These are phyloP conservation scores for Agapornis roseicollis DNA, from an alignment of 2,113 vertebrate genomes.

Conservation along the genomic window DNA sequence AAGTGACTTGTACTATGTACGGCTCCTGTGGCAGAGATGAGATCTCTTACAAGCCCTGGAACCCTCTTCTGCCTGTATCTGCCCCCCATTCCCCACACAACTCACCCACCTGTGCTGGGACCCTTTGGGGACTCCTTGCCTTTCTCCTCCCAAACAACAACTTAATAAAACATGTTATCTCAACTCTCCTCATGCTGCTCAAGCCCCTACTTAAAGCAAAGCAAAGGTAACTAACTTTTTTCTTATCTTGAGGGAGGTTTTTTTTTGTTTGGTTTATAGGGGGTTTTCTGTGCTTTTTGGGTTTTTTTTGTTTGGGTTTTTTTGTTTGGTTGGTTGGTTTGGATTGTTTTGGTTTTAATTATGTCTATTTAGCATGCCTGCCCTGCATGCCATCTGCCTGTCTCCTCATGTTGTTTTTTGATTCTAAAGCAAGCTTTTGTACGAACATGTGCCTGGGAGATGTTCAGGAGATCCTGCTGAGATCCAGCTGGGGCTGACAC, in stretches of 20 bases:
- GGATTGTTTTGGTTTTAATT: not conserved
- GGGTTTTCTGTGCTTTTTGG: too few species aligned
- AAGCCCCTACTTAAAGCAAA: not conserved
- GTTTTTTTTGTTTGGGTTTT: too few species aligned
- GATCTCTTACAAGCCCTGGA: too few species aligned
- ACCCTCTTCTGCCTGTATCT: not conserved
- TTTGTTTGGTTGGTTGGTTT: too few species aligned
- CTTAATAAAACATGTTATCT: not conserved
- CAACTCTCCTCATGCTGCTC: not conserved
- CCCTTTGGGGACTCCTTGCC: not conserved
- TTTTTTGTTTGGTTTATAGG: not conserved
- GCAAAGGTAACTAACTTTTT: not conserved
- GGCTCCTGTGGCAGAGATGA: not conserved
- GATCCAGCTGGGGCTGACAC: not conserved
- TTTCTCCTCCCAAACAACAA: not conserved
- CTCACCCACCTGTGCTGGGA: not conserved
- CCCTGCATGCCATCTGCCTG: not conserved
- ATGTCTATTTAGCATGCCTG: not conserved
- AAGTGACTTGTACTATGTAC: rapidly evolving
- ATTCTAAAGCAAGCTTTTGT: not conserved
- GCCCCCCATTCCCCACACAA: not conserved
- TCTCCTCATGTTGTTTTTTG: not conserved
- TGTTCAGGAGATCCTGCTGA: not conserved
- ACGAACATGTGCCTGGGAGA: not conserved
- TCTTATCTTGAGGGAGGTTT: not conserved